These are phyloP conservation scores for Xanthorhoe spadicearia DNA, from an alignment of 2,888 invertebrate genomes.

Conservation along the genomic window DNA sequence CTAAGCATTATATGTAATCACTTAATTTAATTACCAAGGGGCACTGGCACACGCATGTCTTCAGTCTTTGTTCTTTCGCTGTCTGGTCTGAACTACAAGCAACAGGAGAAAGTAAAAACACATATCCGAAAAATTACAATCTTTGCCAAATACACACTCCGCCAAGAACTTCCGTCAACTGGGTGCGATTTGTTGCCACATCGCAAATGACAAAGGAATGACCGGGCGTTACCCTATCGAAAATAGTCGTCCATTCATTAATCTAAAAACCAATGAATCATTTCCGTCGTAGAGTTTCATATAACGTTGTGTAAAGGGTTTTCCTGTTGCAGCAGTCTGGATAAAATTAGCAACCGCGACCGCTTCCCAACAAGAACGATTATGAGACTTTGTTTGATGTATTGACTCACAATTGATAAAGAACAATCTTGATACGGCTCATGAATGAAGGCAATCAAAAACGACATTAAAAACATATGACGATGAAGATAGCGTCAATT, in stretches of 20 bases:
- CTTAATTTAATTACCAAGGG: conserved; percentile 64
- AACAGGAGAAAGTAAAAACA: conserved; percentile 64
- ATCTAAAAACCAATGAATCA: conserved; percentile 59
- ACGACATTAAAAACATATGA: conserved; percentile 15
- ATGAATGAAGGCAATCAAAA: conserved; percentile 5
- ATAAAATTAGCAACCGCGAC: conserved; percentile 35
- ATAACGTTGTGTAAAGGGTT: conserved; percentile 39
- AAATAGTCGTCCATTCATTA: conserved; percentile 60
- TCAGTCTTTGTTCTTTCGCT: conserved; percentile 64
- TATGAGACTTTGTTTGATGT: conserved; percentile 6
- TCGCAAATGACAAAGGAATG: conserved; percentile 52
- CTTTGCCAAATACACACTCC: conserved; percentile 74
- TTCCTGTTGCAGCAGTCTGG: conserved; percentile 44
- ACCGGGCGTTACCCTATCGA: conserved; percentile 60
- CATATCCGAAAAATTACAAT: conserved; percentile 58
- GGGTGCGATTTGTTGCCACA: conserved; percentile 54
- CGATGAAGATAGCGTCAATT: conserved; percentile 22
- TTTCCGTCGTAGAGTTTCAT: conserved; percentile 46
- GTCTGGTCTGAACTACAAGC: conserved; percentile 66
- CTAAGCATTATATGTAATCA: conserved; percentile 39
- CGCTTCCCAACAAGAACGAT: conserved; percentile 3
- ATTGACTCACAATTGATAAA: conserved; percentile 13
- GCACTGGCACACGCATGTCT: conserved; percentile 73
- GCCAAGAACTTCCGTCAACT: conserved; percentile 64
- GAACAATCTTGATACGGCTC: conserved; percentile 5